These are phyloP conservation scores for Oreotrochilus melanogaster DNA, from an alignment of 2,113 vertebrate species.

Conservation along the genomic window DNA sequence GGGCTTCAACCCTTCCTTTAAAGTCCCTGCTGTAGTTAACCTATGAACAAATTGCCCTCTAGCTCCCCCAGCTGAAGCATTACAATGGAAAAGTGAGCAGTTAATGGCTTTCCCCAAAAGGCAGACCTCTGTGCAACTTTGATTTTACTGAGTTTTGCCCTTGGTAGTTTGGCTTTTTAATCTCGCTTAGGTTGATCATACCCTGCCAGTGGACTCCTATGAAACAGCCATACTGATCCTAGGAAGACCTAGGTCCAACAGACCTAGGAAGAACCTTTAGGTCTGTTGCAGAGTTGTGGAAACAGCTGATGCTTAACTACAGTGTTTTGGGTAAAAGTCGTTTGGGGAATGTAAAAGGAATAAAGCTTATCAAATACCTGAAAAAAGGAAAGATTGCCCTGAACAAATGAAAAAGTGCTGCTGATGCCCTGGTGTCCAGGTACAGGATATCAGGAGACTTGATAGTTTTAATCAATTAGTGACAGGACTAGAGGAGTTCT, in stretches of 20 bases:
- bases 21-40: slow-evolving; percentile 14
- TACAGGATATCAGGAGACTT: not conserved
- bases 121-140: not conserved
- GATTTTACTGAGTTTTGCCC: not conserved
- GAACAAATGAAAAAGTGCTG: not conserved
- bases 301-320: not conserved
- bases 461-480: not conserved
- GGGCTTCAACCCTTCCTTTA: not conserved
- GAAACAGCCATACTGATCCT: not conserved
- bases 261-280: not conserved
- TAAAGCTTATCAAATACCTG: not conserved
- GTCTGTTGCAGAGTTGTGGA: not conserved
- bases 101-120: not conserved
- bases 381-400: not conserved
- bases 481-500: not conserved
- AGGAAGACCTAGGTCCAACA: too few species aligned
- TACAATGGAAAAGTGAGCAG: slow-evolving; percentile 10
- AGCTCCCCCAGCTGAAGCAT: slow-evolving; percentile 68
- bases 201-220: not conserved
- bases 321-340: not conserved
- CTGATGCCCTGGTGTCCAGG: not conserved
- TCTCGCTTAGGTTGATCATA: not conserved
- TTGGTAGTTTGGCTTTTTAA: not conserved
- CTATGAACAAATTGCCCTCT: slow-evolving; percentile 60
- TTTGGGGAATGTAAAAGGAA: not conserved